These are phyloP conservation scores for Trilocha varians DNA, from an alignment of 2,888 invertebrate genomes.

Conservation along the genomic window DNA sequence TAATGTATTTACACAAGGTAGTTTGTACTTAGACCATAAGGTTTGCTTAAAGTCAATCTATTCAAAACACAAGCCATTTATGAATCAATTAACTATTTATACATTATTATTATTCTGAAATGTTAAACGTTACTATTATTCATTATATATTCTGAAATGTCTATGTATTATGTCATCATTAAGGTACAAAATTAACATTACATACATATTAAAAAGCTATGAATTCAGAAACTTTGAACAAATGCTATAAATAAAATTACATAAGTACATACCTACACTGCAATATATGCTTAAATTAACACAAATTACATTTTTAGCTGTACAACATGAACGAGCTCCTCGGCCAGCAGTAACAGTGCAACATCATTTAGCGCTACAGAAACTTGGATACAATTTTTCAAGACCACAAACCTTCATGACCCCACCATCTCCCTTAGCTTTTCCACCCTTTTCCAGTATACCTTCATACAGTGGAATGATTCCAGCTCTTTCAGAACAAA, in stretches of 20 bases:
- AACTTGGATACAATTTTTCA: conserved; percentile 59
- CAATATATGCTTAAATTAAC: too few relatives aligned
- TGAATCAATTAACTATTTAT: too few relatives aligned
- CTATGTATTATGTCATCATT: too few relatives aligned
- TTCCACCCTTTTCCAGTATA: conserved; percentile 40
- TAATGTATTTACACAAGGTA: conserved; percentile 25
- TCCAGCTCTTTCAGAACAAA: conserved; percentile 32
- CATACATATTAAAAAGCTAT: too few relatives aligned
- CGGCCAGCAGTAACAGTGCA: conserved; percentile 57
- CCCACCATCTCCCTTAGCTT: conserved; percentile 28
- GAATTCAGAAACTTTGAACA: too few relatives aligned
- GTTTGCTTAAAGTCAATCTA: conserved; percentile 10
- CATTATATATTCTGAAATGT: too few relatives aligned
- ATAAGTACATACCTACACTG: too few relatives aligned
- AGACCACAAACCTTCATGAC: conserved; percentile 38
- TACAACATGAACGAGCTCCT: conserved; percentile 92
- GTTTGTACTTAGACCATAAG: conserved; percentile 24
- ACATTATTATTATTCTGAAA: too few relatives aligned
- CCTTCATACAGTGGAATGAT: conserved; percentile 31
- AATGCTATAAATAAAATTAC: too few relatives aligned
- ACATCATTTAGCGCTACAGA: conserved; percentile 59
- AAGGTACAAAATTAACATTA: too few relatives aligned
- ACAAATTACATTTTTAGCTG: conserved; percentile 82
- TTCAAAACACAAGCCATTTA: too few relatives aligned
- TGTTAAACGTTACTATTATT: too few relatives aligned